These are phyloP conservation scores for Syngnathoides biaculeatus DNA, from an alignment of 2,113 vertebrate genomes.

Conservation along the genomic window DNA sequence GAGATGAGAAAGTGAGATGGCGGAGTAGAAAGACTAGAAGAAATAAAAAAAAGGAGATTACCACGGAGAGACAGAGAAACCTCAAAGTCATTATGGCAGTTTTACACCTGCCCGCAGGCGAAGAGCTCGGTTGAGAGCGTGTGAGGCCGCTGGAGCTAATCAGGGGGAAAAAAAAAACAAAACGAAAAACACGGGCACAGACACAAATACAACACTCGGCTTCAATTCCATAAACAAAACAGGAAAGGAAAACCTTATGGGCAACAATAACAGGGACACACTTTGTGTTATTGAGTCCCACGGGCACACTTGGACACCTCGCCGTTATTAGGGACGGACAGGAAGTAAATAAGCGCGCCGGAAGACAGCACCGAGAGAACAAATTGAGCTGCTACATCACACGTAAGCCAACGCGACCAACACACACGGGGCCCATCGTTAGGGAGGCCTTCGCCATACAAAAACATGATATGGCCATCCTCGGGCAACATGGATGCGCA, in stretches of 20 bases:
- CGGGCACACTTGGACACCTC: slow-evolving; percentile 44
- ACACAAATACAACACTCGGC: slow-evolving; percentile 47
- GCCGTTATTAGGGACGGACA: slow-evolving; percentile 49
- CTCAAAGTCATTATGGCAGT: slow-evolving; percentile 41
- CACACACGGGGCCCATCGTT: slow-evolving; percentile 44
- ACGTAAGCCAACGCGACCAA: slow-evolving; percentile 32
- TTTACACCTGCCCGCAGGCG: slow-evolving; percentile 53
- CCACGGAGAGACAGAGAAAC: slow-evolving; percentile 23
- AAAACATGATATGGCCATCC: slow-evolving; percentile 23
- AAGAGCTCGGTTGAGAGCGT: slow-evolving; percentile 30
- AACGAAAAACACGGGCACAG: slow-evolving; percentile 21
- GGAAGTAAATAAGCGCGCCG: slow-evolving; percentile 14
- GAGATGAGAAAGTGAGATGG: slow-evolving; percentile 2
- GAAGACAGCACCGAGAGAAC: slow-evolving; percentile 33
- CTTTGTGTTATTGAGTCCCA: slow-evolving; percentile 63
- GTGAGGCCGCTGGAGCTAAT: slow-evolving; percentile 36
- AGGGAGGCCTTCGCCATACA: slow-evolving; percentile 26
- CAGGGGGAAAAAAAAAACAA: too few species aligned
- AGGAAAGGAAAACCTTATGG: slow-evolving; percentile 46
- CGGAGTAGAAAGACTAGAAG: neutral
- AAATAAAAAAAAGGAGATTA: slow-evolving; percentile 44
- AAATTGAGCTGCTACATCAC: slow-evolving; percentile 61
- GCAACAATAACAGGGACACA: slow-evolving; percentile 27
- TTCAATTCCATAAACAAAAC: slow-evolving; percentile 55
- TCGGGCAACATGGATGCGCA: slow-evolving; percentile 3